Conservation (phyloP, 2,888 invertebrate species). For the Archaeoteleia sp. region DNA sequence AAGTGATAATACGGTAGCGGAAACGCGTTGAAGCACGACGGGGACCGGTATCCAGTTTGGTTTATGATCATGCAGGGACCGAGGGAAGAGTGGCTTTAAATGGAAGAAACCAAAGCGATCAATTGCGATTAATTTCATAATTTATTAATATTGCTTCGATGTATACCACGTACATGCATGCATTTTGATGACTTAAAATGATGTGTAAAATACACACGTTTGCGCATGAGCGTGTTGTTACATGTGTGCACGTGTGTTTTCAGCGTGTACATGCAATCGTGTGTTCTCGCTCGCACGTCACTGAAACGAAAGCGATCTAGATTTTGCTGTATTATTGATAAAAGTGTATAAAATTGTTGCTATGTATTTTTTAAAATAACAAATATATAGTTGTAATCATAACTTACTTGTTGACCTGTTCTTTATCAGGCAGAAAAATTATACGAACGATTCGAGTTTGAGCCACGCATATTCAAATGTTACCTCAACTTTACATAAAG, state of each 20-base stretch:
- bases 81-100: slow-evolving; percentile 49
- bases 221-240: neutral
- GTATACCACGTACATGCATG: slow-evolving; percentile 12
- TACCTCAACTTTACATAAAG: slow-evolving; percentile 19
- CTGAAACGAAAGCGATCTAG: slow-evolving; percentile 38
- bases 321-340: slow-evolving; percentile 32
- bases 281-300: slow-evolving; percentile 4
- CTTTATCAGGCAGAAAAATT: slow-evolving; percentile 18
- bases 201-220: slow-evolving; percentile 7
- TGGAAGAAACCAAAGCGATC: slow-evolving; percentile 53
- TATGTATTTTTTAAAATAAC: slow-evolving; percentile 7
- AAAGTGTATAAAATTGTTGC: slow-evolving; percentile 26
- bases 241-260: neutral
- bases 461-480: slow-evolving; percentile 3
- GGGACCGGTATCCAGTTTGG: slow-evolving; percentile 54
- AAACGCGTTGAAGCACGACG: slow-evolving; percentile 54
- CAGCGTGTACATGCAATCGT: slow-evolving; percentile 1
- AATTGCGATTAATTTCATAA: slow-evolving; percentile 54
- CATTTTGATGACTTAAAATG: slow-evolving; percentile 32
- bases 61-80: slow-evolving; percentile 47
- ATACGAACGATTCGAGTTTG: slow-evolving; percentile 10
- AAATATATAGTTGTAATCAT: slow-evolving; percentile 29
- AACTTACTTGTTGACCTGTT: slow-evolving; percentile 41
- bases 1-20: slow-evolving; percentile 58
- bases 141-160: slow-evolving; percentile 49